These are phyloP conservation scores for Eulemur coronatus DNA, from an alignment of 2,797 vertebrate genomes.

Conservation along the genomic window DNA sequence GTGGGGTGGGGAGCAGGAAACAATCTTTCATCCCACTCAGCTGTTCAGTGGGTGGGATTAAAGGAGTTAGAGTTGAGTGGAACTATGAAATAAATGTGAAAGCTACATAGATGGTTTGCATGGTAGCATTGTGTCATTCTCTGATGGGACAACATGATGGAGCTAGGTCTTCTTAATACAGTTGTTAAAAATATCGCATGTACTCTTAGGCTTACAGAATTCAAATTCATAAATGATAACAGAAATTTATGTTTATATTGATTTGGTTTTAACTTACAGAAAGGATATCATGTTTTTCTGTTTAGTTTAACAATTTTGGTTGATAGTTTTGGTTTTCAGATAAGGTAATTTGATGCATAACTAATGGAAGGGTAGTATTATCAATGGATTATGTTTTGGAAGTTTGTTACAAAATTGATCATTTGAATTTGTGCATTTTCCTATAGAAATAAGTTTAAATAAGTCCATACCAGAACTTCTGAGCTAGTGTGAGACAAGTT, in stretches of 20 bases:
- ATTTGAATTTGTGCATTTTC: conserved; percentile 13
- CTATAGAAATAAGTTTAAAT: background rate
- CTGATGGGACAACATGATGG: background rate
- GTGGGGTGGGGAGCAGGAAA: background rate
- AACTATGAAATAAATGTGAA: background rate
- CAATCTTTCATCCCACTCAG: conserved; percentile 34
- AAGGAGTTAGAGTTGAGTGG: background rate
- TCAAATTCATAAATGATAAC: background rate
- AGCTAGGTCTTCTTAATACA: background rate
- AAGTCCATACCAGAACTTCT: background rate
- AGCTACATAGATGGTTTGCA: background rate
- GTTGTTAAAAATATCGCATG: background rate
- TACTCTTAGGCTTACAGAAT: background rate
- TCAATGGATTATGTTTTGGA: background rate
- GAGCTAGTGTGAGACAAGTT: background rate
- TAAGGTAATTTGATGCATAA: background rate
- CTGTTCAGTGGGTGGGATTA: conserved; percentile 41
- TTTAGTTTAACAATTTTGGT: background rate
- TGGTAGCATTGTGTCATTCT: background rate
- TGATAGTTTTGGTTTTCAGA: conserved; percentile 35
- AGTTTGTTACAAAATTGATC: conserved; percentile 28
- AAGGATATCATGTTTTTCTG: background rate
- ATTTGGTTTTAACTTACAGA: background rate
- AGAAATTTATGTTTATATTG: background rate
- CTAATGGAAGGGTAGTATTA: background rate